Percentiles rank a stretch among this genome's conserved stretches.
Conservation (phyloP, 1,140 invertebrate genomes). For the Gyrodactylus salaris region DNA sequence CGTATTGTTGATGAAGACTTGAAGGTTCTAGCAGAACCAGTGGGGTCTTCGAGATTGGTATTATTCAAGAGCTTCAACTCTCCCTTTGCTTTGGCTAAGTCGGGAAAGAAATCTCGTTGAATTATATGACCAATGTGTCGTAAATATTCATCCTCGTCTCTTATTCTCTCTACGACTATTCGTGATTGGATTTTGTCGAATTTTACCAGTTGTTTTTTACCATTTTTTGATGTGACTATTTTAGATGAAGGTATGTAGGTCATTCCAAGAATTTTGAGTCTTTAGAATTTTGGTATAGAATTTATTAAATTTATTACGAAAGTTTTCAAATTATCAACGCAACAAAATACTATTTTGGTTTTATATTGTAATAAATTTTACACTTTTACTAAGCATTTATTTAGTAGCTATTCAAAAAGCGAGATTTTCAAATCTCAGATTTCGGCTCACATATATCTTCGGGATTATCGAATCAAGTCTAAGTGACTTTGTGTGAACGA, state of each 20-base stretch:
- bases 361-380: too few species aligned
- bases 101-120: neutral
- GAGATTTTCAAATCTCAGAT: too few species aligned
- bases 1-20: neutral
- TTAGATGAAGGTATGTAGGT: neutral
- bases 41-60: neutral
- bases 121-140: neutral
- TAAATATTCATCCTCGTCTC: neutral
- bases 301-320: too few species aligned
- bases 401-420: too few species aligned
- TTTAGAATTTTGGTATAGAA: too few species aligned
- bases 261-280: neutral
- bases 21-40: neutral
- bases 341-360: too few species aligned
- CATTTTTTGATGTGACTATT: neutral
- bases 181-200: neutral
- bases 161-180: neutral
- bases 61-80: neutral
- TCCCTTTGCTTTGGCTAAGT: neutral
- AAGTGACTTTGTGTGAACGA: too few species aligned
- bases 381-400: too few species aligned
- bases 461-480: too few species aligned
- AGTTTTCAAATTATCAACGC: neutral
- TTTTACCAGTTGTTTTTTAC: neutral
- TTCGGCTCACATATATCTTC: too few species aligned